Evolutionary conservation across 2,888 invertebrate species (phyloP).

Genomic region (Dasysyrphus albostriatus): DNA sequence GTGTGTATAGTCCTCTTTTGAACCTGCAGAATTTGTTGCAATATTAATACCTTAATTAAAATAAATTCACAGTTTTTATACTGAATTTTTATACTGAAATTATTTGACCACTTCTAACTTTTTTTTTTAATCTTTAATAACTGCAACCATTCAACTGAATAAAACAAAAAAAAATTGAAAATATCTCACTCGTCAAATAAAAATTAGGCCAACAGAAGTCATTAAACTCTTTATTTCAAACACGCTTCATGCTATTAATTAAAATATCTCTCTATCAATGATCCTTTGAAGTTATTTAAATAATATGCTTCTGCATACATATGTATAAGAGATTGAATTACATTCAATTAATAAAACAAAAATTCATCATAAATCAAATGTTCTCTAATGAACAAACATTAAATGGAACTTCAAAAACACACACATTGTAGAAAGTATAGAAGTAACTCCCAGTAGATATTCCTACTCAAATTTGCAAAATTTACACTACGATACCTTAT

Average conservation of each 20-base stretch:
- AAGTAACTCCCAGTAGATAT: conserved; percentile 8
- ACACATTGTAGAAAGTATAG: background rate
- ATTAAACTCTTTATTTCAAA: background rate
- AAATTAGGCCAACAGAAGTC: background rate
- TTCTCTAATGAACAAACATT: conserved; percentile 34
- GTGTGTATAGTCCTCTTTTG: too few species aligned
- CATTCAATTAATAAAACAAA: conserved; percentile 15
- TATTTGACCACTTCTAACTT: too few species aligned
- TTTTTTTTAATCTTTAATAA: too few species aligned
- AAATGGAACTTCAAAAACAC: background rate
- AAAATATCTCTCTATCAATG: background rate
- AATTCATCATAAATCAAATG: background rate
- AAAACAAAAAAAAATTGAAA: background rate
- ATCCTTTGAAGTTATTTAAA: conserved; percentile 7
- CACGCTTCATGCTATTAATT: background rate
- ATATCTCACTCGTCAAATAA: background rate
- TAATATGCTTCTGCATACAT: background rate
- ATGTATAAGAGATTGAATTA: conserved; percentile 13
- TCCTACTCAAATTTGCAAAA: background rate
- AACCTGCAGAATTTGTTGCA: too few species aligned
- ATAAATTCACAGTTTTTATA: too few species aligned
- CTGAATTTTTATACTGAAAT: too few species aligned
- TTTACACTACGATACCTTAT: background rate
- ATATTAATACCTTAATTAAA: too few species aligned
- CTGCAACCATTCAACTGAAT: background rate